phyloP scores from a whole-genome alignment of 2,797 vertebrate species.

The Pteronotus mesoamericanus region DNA sequence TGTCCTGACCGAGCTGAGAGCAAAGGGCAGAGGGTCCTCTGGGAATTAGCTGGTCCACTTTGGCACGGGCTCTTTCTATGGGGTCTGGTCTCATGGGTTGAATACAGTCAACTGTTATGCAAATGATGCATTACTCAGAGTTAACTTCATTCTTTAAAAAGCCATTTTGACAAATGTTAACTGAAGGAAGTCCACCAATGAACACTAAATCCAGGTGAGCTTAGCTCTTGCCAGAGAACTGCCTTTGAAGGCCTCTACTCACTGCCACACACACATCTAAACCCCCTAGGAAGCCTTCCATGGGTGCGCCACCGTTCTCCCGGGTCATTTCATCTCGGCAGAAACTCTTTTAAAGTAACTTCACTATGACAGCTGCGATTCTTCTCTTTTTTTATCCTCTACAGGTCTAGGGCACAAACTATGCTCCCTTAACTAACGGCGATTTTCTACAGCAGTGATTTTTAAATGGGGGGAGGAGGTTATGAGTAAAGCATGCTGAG shows the following conservation, averaged over 20 bases:
- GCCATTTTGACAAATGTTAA: background rate
- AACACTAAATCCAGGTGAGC: background rate
- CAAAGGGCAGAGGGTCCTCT: background rate
- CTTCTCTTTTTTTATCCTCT: background rate
- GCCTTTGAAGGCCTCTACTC: background rate
- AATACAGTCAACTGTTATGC: background rate
- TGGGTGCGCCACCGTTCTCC: background rate
- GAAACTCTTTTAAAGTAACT: background rate
- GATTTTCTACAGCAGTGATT: background rate
- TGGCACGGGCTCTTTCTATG: background rate
- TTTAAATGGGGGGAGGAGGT: background rate
- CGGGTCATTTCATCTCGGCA: background rate
- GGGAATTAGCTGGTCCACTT: background rate
- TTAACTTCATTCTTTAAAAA: constrained; percentile 4
- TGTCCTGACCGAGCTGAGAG: background rate
- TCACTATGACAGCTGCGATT: background rate
- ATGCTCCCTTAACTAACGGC: background rate
- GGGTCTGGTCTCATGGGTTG: background rate
- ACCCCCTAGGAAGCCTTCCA: background rate
- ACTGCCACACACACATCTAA: background rate
- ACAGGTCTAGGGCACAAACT: background rate
- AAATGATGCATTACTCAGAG: background rate
- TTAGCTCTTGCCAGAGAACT: background rate
- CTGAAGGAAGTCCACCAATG: background rate
- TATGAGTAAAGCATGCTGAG: background rate